Evolutionary conservation across 2,888 invertebrate species (phyloP).

Genomic region (Pachliopta kotzebuea): DNA sequence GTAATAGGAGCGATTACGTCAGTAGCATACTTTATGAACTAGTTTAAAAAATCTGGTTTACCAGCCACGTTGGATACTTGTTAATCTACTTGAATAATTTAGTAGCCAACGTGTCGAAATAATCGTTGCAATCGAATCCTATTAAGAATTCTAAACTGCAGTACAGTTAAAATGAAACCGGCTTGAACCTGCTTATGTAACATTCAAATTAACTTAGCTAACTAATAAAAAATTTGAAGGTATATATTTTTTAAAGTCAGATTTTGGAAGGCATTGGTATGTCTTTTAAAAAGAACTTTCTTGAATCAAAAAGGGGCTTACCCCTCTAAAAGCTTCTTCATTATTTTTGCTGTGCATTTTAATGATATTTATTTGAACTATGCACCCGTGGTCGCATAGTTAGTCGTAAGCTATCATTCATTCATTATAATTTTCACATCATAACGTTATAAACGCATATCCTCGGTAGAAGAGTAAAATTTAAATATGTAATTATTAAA

Average conservation of each 20-base stretch:
- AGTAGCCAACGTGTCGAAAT: constrained; percentile 29
- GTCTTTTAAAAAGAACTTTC: constrained; percentile 37
- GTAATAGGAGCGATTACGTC: constrained; percentile 30
- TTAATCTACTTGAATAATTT: constrained; percentile 28
- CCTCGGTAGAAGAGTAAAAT: constrained; percentile 58
- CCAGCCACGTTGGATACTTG: constrained; percentile 27
- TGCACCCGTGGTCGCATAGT: constrained; percentile 47
- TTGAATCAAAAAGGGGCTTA: constrained; percentile 35
- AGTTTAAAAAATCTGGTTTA: constrained; percentile 34
- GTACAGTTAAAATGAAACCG: constrained; percentile 22
- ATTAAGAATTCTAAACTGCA: constrained; percentile 28
- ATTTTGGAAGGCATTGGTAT: constrained; percentile 45
- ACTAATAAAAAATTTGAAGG: constrained; percentile 42
- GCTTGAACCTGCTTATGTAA: constrained; percentile 33
- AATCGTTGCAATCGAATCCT: constrained; percentile 34
- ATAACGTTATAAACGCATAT: constrained; percentile 58
- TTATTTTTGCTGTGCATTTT: constrained; percentile 71
- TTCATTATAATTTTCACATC: constrained; percentile 32
- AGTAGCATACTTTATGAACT: constrained; percentile 28
- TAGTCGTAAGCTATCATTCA: constrained; percentile 36
- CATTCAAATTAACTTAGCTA: constrained; percentile 32
- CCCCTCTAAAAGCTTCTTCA: constrained; percentile 41
- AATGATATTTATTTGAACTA: constrained; percentile 39
- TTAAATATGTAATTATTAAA: constrained; percentile 58
- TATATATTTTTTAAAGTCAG: constrained; percentile 67